These are phyloP conservation scores for Rhamphomyia laevipes DNA, from an alignment of 2,888 invertebrate genomes.

Conservation along the genomic window DNA sequence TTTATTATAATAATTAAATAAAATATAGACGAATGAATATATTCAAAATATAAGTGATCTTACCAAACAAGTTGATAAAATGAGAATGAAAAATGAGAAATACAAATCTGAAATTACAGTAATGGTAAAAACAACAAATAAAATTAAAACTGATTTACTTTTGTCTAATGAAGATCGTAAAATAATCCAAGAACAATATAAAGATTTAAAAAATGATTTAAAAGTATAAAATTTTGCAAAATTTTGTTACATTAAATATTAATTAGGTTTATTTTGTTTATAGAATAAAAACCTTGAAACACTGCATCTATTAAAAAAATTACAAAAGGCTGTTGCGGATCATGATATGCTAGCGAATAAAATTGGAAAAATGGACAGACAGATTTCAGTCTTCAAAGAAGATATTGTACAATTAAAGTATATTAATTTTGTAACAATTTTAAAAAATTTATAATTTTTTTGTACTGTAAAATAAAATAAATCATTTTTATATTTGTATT, in stretches of 20 bases:
- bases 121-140: not conserved
- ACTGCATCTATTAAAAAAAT: constrained; percentile 20
- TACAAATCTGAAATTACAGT: not conserved
- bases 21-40: not conserved
- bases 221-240: constrained; percentile 9
- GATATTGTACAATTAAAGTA: constrained; percentile 17
- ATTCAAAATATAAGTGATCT: not conserved
- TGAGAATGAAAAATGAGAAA: not conserved
- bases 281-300: not conserved
- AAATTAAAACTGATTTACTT: not conserved
- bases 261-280: too few species aligned
- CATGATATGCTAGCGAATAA: constrained; percentile 22
- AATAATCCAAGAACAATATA: not conserved
- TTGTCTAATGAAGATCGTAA: not conserved
- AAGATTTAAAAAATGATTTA: not conserved
- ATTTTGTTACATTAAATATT: not conserved
- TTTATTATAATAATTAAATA: too few species aligned
- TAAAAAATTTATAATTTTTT: too few species aligned
- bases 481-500: constrained; percentile 7
- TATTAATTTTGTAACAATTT: too few species aligned
- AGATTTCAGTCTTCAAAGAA: constrained; percentile 20
- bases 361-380: constrained; percentile 24
- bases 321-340: constrained; percentile 25
- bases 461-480: too few species aligned
- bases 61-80: not conserved